Conservation (phyloP, 2,113 vertebrate genomes). For the Zeus faber region DNA sequence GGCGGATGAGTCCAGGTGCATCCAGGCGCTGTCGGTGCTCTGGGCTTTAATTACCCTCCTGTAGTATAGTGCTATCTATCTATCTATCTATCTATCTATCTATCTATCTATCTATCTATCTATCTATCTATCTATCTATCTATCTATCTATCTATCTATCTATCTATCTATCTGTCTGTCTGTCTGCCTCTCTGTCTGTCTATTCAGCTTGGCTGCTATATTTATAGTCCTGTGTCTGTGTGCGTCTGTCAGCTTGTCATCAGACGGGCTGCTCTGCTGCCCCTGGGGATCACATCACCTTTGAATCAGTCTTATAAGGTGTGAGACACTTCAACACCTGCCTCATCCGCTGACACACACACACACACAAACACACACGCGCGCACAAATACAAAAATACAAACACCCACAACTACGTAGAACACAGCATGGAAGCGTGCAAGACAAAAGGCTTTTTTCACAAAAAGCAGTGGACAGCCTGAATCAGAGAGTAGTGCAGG, state of each 20-base stretch:
- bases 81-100: neutral
- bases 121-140: neutral
- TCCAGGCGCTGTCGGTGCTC: no score
- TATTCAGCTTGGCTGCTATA: slow-evolving; percentile 1
- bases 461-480: neutral
- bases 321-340: slow-evolving; percentile 54
- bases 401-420: neutral
- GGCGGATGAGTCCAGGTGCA: no score
- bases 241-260: slow-evolving; percentile 28
- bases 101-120: neutral
- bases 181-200: neutral
- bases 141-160: slow-evolving; percentile 8
- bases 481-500: neutral
- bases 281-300: slow-evolving; percentile 50
- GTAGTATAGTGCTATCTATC: no score
- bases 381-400: slow-evolving; percentile 8
- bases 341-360: slow-evolving; percentile 18
- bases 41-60: no score
- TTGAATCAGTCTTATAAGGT: slow-evolving; percentile 58
- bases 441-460: neutral
- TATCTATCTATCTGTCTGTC: neutral
- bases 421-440: slow-evolving; percentile 10
- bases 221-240: slow-evolving; percentile 22
- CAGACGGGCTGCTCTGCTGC: slow-evolving; percentile 25
- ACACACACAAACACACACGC: slow-evolving; percentile 18